Evolutionary conservation across 2,888 invertebrate genomes (phyloP).

Genomic region (Eudemis profundana): DNA sequence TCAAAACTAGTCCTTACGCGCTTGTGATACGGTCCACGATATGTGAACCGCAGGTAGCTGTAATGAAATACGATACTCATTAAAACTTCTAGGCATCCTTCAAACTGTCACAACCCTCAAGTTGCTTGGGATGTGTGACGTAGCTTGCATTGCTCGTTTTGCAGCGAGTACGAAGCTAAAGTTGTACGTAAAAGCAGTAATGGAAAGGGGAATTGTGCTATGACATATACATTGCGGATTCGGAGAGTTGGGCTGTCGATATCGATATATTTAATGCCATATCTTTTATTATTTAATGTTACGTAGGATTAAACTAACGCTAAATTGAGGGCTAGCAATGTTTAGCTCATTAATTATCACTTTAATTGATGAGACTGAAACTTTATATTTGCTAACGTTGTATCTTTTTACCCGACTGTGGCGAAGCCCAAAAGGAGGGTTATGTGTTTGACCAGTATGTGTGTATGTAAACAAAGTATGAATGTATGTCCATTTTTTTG

Average conservation of each 20-base stretch:
- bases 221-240: not conserved
- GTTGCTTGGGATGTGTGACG: slow-evolving; percentile 38
- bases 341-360: too few species aligned
- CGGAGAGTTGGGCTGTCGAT: slow-evolving; percentile 9
- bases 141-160: slow-evolving; percentile 50
- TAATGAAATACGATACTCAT: slow-evolving; percentile 58
- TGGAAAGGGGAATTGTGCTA: slow-evolving; percentile 8
- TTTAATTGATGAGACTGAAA: too few species aligned
- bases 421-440: too few species aligned
- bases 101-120: slow-evolving; percentile 46
- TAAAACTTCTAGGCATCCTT: slow-evolving; percentile 54
- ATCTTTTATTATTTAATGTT: too few species aligned
- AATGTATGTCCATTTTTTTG: too few species aligned
- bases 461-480: too few species aligned
- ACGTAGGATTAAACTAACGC: too few species aligned
- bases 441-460: too few species aligned
- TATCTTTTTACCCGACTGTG: too few species aligned
- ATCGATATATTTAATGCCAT: not conserved
- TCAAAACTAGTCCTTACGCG: slow-evolving; percentile 18
- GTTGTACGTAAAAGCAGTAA: slow-evolving; percentile 1
- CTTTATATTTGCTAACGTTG: too few species aligned
- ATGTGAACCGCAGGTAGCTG: slow-evolving; percentile 37
- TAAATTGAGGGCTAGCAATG: too few species aligned
- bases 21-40: slow-evolving; percentile 1
- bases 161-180: slow-evolving; percentile 5